phyloP scores from a whole-genome alignment of 1,140 invertebrate species.

The Conopomorpha cramerella region DNA sequence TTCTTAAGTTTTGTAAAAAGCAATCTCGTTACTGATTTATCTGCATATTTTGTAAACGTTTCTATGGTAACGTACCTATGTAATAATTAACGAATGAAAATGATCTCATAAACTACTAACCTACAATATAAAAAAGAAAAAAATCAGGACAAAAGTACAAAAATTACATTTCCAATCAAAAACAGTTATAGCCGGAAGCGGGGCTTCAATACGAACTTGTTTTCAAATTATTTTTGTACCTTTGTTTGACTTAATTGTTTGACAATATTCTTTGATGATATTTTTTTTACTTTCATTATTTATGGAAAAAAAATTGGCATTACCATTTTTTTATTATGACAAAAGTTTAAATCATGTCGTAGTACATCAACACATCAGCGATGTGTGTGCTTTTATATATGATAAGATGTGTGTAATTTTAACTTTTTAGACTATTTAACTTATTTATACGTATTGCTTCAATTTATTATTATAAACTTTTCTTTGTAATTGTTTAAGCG shows the following conservation, averaged over 20 bases:
- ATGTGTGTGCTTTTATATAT: slow-evolving; percentile 54
- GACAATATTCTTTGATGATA: neutral
- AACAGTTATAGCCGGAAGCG: no score
- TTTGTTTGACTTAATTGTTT: slow-evolving; percentile 22
- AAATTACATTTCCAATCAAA: slow-evolving; percentile 27
- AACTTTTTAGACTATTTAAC: slow-evolving; percentile 61
- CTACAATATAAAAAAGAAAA: slow-evolving; percentile 26
- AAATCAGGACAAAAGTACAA: slow-evolving; percentile 55
- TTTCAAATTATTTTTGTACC: slow-evolving; percentile 46
- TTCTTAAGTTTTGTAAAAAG: slow-evolving; percentile 33
- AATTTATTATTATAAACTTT: slow-evolving; percentile 58
- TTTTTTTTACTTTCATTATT: neutral
- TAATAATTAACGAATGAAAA: slow-evolving; percentile 28
- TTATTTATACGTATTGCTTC: slow-evolving; percentile 60
- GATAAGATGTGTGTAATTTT: slow-evolving; percentile 54
- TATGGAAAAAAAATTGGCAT: no score
- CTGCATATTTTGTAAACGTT: slow-evolving; percentile 53
- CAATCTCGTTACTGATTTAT: slow-evolving; percentile 38
- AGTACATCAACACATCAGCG: no score
- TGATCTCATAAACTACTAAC: slow-evolving; percentile 60
- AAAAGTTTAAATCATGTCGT: slow-evolving; percentile 14
- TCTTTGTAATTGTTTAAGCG: slow-evolving; percentile 57
- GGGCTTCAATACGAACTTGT: no score
- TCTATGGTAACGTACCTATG: slow-evolving; percentile 45
- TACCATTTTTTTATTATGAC: slow-evolving; percentile 16